phyloP scores from a whole-genome alignment of 2,113 vertebrate species.

The Lophura nycthemera region DNA sequence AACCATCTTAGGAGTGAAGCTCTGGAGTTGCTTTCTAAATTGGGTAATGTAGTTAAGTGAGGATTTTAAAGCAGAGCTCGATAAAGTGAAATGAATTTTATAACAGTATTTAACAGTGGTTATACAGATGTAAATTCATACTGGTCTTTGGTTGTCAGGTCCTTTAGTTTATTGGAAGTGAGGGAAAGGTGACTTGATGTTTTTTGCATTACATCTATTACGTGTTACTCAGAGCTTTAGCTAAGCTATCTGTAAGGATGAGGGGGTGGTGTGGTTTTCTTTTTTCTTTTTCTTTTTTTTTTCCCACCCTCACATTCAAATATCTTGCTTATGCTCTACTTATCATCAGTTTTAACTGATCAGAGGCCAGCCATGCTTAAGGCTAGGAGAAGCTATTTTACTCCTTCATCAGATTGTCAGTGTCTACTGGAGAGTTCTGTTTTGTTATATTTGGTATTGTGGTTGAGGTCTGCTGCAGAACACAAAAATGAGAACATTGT shows the following conservation, averaged over 20 bases:
- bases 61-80: neutral
- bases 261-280: neutral
- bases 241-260: neutral
- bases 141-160: neutral
- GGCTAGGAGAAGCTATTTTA: neutral
- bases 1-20: neutral
- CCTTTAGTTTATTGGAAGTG: neutral
- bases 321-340: neutral
- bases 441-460: neutral
- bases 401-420: neutral
- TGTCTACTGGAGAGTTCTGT: neutral
- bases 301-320: no score
- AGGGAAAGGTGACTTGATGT: neutral
- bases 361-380: neutral
- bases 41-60: neutral
- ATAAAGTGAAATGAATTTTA: neutral
- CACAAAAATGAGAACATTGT: neutral
- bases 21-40: neutral
- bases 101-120: neutral
- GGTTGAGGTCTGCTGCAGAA: neutral
- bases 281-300: neutral
- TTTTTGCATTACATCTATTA: neutral
- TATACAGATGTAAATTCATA: neutral
- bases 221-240: neutral
- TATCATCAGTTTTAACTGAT: neutral